Percentiles rank a stretch among this genome's conserved stretches.
phyloP scores from a whole-genome alignment of 2,888 invertebrate species.

The Apoderus coryli region DNA sequence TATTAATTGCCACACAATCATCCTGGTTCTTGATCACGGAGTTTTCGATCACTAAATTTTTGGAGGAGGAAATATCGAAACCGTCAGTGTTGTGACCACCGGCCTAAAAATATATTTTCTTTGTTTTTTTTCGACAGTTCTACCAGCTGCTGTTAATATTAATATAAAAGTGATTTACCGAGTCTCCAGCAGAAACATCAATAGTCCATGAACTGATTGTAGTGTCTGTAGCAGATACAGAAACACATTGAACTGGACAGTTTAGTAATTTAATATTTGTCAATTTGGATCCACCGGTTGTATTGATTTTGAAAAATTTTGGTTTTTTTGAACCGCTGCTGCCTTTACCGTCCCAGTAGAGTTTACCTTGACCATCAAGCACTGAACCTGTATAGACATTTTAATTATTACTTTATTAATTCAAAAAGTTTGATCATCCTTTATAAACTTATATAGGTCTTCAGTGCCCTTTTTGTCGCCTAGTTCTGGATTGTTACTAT shows the following conservation, averaged over 20 bases:
- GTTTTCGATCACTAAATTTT: slow-evolving; percentile 11
- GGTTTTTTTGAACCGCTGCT: slow-evolving; percentile 15
- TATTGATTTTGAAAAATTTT: slow-evolving; percentile 16
- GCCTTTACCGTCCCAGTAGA: slow-evolving; percentile 18
- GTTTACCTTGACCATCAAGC: slow-evolving; percentile 16
- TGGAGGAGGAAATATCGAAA: slow-evolving; percentile 14
- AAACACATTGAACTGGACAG: slow-evolving; percentile 17
- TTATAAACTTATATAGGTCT: too few relatives aligned
- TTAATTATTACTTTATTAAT: too few relatives aligned
- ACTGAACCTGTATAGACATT: slow-evolving; percentile 7
- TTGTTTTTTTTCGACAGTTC: too few relatives aligned
- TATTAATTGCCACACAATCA: slow-evolving; percentile 17
- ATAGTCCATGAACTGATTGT: slow-evolving; percentile 13
- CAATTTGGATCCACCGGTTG: slow-evolving; percentile 13
- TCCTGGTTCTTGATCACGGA: slow-evolving; percentile 16
- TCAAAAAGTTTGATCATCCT: too few relatives aligned
- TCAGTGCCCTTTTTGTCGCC: too few relatives aligned
- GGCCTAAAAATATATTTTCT: too few relatives aligned
- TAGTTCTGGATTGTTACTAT: too few relatives aligned
- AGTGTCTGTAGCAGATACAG: slow-evolving; percentile 13
- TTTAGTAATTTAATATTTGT: slow-evolving; percentile 15
- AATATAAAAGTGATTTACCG: too few relatives aligned
- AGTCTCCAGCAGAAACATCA: slow-evolving; percentile 17
- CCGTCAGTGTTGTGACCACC: slow-evolving; percentile 18
- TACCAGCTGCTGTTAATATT: too few relatives aligned